Evolutionary conservation across 2,797 vertebrate genomes (phyloP).

Genomic region (Chlorospingus flavigularis): DNA sequence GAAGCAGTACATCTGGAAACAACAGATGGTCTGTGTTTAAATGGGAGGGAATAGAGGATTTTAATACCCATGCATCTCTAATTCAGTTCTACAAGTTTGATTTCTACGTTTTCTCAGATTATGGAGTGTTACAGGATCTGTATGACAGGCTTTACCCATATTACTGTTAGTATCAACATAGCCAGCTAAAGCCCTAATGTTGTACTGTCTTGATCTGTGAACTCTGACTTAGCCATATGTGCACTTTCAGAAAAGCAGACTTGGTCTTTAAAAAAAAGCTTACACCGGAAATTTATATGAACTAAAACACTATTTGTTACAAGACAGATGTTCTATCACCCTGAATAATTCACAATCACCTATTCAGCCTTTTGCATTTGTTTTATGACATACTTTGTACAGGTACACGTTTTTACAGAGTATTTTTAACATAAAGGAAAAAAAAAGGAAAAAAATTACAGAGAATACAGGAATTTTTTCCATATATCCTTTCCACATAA

Average conservation of each 20-base stretch:
- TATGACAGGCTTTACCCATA: constrained; percentile 59
- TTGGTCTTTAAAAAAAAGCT: constrained; percentile 33
- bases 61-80: constrained; percentile 76
- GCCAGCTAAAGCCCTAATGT: constrained; percentile 55
- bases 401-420: not conserved
- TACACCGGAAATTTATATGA: not conserved
- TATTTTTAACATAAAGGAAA: not conserved
- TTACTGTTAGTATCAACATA: constrained; percentile 55
- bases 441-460: not conserved
- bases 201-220: constrained; percentile 51
- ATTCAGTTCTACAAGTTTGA: constrained; percentile 74
- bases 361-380: not conserved
- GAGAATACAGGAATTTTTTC: not conserved
- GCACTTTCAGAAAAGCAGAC: constrained; percentile 16
- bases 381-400: not conserved
- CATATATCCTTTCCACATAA: not conserved
- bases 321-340: not conserved
- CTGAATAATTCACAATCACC: not conserved
- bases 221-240: constrained; percentile 46
- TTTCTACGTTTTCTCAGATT: constrained; percentile 72
- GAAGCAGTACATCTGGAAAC: constrained; percentile 76
- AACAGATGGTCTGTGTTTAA: constrained; percentile 76
- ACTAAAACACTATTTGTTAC: constrained; percentile 13
- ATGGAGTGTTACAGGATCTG: constrained; percentile 66
- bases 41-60: constrained; percentile 70